Evolutionary conservation across 2,113 vertebrate genomes (phyloP).

Genomic region (Labrus mixtus): DNA sequence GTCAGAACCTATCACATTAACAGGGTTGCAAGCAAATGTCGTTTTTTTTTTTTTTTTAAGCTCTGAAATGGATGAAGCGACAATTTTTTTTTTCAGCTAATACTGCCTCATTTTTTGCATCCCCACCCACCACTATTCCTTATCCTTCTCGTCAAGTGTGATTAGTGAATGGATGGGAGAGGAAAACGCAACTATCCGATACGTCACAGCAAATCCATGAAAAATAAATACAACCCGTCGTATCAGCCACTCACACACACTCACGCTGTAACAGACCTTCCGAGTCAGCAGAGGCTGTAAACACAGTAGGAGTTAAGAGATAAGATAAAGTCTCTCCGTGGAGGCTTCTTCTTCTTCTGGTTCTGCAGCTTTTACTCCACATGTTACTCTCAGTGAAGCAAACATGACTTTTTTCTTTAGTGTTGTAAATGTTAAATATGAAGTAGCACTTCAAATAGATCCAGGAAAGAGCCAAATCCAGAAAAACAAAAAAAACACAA

Average conservation of each 20-base stretch:
- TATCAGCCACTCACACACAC: conserved; percentile 33
- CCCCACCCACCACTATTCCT: not conserved
- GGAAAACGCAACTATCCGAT: conserved; percentile 27
- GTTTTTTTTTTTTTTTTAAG: conserved; percentile 1
- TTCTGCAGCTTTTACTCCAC: conserved; percentile 30
- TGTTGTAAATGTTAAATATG: conserved; percentile 31
- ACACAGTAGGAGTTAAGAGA: conserved; percentile 55
- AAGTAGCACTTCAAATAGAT: conserved; percentile 46
- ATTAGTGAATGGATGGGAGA: conserved; percentile 15
- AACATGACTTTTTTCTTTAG: conserved; percentile 34
- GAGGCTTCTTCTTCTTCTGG: conserved; percentile 45
- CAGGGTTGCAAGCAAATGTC: not conserved
- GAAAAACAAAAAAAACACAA: not conserved
- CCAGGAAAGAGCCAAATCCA: conserved; percentile 40
- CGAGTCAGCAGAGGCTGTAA: conserved; percentile 65
- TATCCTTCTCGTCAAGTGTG: not conserved
- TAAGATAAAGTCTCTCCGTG: conserved; percentile 29
- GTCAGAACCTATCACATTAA: conserved; percentile 48
- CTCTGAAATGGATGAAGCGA: conserved; percentile 11
- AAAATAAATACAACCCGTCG: conserved; percentile 44
- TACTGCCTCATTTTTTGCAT: conserved; percentile 35
- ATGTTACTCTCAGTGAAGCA: conserved; percentile 18
- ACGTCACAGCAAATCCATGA: conserved; percentile 22
- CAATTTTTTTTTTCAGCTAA: conserved; percentile 24
- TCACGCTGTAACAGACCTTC: conserved; percentile 62